A percentile compares a stretch with the other conserved stretches of the same genome.
Evolutionary conservation across 2,113 vertebrate species (phyloP).

Genomic region (Oryzias melastigma): DNA sequence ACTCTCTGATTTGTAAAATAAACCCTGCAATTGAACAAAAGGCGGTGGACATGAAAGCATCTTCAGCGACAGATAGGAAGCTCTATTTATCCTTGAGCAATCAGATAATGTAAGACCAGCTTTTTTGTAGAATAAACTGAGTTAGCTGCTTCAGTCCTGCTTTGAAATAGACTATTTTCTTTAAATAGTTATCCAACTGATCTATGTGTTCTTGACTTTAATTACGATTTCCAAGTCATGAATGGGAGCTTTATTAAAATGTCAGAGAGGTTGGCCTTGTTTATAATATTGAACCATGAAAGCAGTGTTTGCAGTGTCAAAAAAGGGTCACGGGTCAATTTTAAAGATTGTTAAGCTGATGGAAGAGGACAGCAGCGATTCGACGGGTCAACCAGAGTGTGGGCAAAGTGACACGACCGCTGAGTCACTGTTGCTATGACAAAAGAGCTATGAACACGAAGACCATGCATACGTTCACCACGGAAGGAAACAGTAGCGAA

Average conservation of each 20-base stretch:
- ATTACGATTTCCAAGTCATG: background rate
- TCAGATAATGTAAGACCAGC: conserved; percentile 20
- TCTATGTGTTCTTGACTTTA: conserved; percentile 1
- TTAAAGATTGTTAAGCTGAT: conserved; percentile 2
- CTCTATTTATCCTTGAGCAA: conserved; percentile 7
- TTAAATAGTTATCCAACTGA: conserved; percentile 1
- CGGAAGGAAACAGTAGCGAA: conserved; percentile 22
- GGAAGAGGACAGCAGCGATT: background rate
- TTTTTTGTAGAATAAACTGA: conserved; percentile 10
- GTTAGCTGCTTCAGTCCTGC: conserved; percentile 6
- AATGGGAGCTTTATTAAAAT: background rate
- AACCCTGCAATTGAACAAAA: conserved; percentile 7
- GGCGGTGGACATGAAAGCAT: conserved; percentile 3
- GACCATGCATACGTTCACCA: background rate
- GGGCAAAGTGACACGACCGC: conserved; percentile 8
- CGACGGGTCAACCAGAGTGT: background rate
- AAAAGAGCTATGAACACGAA: conserved; percentile 7
- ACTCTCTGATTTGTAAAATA: conserved; percentile 14
- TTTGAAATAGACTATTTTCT: conserved; percentile 21
- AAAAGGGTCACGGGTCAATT: background rate
- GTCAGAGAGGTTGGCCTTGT: background rate
- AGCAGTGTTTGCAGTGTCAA: background rate
- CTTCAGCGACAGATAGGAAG: conserved; percentile 11
- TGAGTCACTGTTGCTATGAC: conserved; percentile 28
- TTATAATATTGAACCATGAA: conserved; percentile 1